Percentiles rank a stretch among this genome's conserved stretches.
phyloP scores from a whole-genome alignment of 2,113 vertebrate species.

The Rutilus rutilus region DNA sequence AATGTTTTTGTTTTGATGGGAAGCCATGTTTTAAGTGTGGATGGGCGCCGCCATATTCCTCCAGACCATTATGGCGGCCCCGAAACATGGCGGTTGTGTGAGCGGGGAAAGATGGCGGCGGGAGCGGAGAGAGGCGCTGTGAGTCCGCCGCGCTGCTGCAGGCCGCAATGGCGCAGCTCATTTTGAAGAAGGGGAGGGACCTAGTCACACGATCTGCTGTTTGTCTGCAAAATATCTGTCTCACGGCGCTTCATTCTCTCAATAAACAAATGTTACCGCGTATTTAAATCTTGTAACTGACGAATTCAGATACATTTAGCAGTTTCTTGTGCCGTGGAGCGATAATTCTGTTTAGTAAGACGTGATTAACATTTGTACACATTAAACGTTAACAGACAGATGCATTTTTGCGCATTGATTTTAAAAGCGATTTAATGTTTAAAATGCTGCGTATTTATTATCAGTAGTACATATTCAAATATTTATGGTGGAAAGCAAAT shows the following conservation, averaged over 20 bases:
- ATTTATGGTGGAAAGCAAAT: neutral
- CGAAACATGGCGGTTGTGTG: slow-evolving; percentile 88
- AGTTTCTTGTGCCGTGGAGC: no score
- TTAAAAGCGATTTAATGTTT: neutral
- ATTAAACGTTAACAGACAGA: neutral
- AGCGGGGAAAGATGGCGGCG: slow-evolving; percentile 91
- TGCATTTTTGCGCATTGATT: neutral
- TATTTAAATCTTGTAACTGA: slow-evolving; percentile 1
- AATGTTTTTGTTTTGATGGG: slow-evolving; percentile 98
- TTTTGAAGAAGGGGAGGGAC: slow-evolving; percentile 70
- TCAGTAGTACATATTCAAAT: neutral
- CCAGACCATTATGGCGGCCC: slow-evolving; percentile 96
- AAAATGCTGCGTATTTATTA: neutral
- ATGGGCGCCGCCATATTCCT: slow-evolving; percentile 99
- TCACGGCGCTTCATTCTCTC: neutral
- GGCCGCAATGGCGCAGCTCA: slow-evolving; percentile 90
- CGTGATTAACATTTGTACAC: no score
- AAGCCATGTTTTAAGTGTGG: slow-evolving; percentile 98
- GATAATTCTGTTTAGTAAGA: neutral
- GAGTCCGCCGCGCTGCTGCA: slow-evolving; percentile 74
- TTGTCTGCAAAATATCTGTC: neutral
- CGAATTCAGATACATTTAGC: neutral
- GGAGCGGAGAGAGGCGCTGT: slow-evolving; percentile 62
- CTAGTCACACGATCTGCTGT: slow-evolving; percentile 65
- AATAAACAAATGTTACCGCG: slow-evolving; percentile 25